Evolutionary conservation across 2,888 invertebrate species (phyloP), one percentile per base, ranked within the genome.

Genomic region (Aphodius granarius): DNA sequence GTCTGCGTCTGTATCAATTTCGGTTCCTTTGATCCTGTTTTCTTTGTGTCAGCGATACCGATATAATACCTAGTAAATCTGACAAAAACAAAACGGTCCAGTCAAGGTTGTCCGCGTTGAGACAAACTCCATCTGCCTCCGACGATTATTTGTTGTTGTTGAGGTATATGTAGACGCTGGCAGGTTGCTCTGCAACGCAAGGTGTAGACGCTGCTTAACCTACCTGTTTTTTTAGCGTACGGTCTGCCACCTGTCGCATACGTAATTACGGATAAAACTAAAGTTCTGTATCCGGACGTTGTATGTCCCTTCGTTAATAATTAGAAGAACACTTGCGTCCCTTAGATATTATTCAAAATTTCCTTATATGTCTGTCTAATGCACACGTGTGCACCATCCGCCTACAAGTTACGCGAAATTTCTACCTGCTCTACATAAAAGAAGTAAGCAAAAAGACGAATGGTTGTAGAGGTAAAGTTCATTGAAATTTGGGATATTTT

Each of bases 221-320:
- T 43, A 43, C 43, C 43, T 43, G 43, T 43, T 43, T 43, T 43
- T 43, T 43, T 13, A 43, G 43, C 68, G 68, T 68, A n/a, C 20
- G 68, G 68, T 22, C 22, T 68, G 22, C 68, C 68, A 68, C 68
- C 68, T 68, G 68, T 68, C 68, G 68, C 68, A 68, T 68, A 43
- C 43, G 43, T 43, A 43, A 43, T 43, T 43, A 43, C 13, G 43
- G 43, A 43, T 43, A 43, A 43, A 43, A 43, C 43, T 43, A 43
- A 43, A 43, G 43, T 43, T 43, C 43, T 43, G 43, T 43, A 43
- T 6, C 43, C 43, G 43, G 43, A 43, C 43, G 43, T 43, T 43
- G 43, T 43, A 43, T 43, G 43, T 43, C 43, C 9, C 43, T 43
- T 43, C 43, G 13, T 43, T 43, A 43, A 43, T 43, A 43, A 43